Evolutionary conservation across 2,113 vertebrate genomes (phyloP).

Genomic region (Mus spicilegus): DNA sequence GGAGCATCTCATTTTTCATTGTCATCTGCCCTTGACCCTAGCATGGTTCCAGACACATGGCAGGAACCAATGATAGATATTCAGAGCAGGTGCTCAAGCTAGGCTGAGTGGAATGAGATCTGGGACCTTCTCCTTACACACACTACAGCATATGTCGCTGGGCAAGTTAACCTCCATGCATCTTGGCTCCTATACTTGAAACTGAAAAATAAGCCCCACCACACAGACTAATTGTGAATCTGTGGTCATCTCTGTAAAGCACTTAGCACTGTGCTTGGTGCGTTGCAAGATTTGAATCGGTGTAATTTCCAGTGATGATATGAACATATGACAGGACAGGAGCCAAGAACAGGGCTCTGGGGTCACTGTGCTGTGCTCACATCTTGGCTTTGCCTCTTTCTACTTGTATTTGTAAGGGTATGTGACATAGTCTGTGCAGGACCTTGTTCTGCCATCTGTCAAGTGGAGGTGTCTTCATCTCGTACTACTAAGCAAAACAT

Average conservation of each 20-base stretch:
- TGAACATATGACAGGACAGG: not conserved
- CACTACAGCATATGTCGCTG: not conserved
- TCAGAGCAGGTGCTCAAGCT: not conserved
- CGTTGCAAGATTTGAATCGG: not conserved
- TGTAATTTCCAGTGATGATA: not conserved
- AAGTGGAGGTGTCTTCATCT: not conserved
- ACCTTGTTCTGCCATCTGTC: not conserved
- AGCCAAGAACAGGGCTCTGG: not conserved
- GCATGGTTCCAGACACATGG: too few relatives aligned
- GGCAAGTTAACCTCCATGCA: not conserved
- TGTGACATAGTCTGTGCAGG: not conserved
- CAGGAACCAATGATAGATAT: not conserved
- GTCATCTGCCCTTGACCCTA: not conserved
- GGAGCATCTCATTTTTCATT: not conserved
- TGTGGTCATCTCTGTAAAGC: not conserved
- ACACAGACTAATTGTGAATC: not conserved
- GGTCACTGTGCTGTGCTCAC: not conserved
- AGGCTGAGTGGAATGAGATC: not conserved
- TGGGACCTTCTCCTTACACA: not conserved
- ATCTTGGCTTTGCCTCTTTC: not conserved
- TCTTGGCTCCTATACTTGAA: not conserved
- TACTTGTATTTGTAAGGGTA: not conserved
- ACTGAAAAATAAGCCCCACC: not conserved
- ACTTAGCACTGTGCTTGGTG: not conserved
- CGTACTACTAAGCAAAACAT: not conserved